Evolutionary conservation across 2,888 invertebrate species (phyloP).

Genomic region (Chironomus riparius): DNA sequence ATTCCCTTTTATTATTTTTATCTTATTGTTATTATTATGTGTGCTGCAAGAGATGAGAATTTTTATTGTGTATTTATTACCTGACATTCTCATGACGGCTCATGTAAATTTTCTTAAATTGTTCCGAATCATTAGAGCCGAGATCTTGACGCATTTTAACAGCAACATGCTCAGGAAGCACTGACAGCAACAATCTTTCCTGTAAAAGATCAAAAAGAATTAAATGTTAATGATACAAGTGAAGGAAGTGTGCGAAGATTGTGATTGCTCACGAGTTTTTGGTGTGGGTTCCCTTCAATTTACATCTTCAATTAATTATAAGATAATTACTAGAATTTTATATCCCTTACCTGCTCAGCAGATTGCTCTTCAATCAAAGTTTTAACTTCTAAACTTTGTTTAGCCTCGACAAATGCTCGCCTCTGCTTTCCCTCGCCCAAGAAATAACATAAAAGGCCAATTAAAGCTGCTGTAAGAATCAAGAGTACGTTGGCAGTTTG

Average conservation of each 20-base stretch:
- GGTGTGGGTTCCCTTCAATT: no score
- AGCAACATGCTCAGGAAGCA: constrained; percentile 91
- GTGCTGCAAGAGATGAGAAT: no score
- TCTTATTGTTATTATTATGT: no score
- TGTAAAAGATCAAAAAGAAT: constrained; percentile 42
- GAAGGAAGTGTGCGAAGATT: no score
- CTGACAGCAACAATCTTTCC: constrained; percentile 86
- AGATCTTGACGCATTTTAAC: constrained; percentile 93
- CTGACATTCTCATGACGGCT: constrained; percentile 93
- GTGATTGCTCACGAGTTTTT: no score
- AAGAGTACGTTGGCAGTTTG: constrained; percentile 62
- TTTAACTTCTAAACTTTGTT: constrained; percentile 83
- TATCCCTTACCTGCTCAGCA: constrained; percentile 65
- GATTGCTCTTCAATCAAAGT: constrained; percentile 89
- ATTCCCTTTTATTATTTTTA: no score
- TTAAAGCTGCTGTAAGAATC: constrained; percentile 59
- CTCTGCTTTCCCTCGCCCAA: constrained; percentile 80
- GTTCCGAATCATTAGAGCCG: constrained; percentile 76
- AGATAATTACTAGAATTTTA: background rate
- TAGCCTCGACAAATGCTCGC: constrained; percentile 79
- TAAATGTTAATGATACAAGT: no score
- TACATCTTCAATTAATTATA: background rate
- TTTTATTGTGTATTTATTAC: constrained; percentile 43
- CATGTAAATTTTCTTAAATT: constrained; percentile 97
- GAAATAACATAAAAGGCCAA: constrained; percentile 65